Percentiles rank a stretch among this genome's conserved stretches.
Evolutionary conservation across 2,113 vertebrate genomes (phyloP).

Genomic region (cat (Felis catus)): F.catus_Fca126_mat1.0 CM031419.1:191003501-191004000

Average conservation of each 20-base stretch:
- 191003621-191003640: constrained; percentile 17
- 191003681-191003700: neutral
- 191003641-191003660: constrained; percentile 30
- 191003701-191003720: neutral
- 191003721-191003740: neutral
- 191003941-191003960: neutral
- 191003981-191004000: neutral
- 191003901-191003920: neutral
- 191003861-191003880: constrained; percentile 33
- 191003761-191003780: constrained; percentile 16
- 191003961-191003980: neutral
- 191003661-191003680: constrained; percentile 43
- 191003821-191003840: constrained; percentile 47
- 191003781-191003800: neutral
- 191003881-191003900: neutral
- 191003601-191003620: neutral
- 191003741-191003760: constrained; percentile 18
- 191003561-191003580: constrained; percentile 18
- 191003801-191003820: neutral
- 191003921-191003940: neutral
- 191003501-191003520: constrained; percentile 34
- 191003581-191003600: constrained; percentile 48
- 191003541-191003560: neutral
- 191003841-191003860: constrained; percentile 46
- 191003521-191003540: constrained; percentile 30